These are phyloP conservation scores for Micrastur ruficollis DNA, from an alignment of 2,797 vertebrate species.

Conservation along the genomic window DNA sequence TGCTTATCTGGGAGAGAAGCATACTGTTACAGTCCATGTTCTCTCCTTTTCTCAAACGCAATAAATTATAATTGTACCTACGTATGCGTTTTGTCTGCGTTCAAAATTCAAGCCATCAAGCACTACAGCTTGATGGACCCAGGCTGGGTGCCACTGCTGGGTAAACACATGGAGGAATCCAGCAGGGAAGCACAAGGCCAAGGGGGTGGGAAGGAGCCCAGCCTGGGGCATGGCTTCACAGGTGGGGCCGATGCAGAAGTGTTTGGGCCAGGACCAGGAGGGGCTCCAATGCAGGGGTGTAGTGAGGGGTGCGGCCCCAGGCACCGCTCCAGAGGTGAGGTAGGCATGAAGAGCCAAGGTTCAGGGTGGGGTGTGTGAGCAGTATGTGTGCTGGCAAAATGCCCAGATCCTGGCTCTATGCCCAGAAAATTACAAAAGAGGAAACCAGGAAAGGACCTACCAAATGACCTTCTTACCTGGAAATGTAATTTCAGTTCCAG, in stretches of 20 bases:
- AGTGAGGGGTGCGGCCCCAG: not conserved
- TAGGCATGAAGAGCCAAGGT: not conserved
- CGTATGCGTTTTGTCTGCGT: not conserved
- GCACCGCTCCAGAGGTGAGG: not conserved
- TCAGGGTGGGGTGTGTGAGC: not conserved
- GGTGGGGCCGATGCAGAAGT: not conserved
- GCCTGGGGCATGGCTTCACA: fast-evolving
- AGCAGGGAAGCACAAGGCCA: not conserved
- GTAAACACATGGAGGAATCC: not conserved
- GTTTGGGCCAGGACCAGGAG: not conserved
- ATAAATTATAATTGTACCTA: not conserved
- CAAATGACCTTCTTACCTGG: not conserved
- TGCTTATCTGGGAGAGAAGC: not conserved
- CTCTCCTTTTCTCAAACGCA: not conserved
- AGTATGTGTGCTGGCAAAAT: not conserved
- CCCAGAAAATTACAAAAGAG: not conserved
- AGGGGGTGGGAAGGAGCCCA: not conserved
- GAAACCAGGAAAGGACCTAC: not conserved
- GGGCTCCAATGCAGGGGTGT: not conserved
- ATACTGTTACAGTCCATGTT: not conserved
- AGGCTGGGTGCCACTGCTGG: not conserved
- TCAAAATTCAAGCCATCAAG: not conserved
- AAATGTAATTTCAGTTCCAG: not conserved
- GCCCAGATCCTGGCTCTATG: not conserved
- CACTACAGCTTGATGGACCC: no score